A percentile compares a stretch with the other conserved stretches of the same genome.
Evolutionary conservation across 2,888 invertebrate genomes (phyloP).

Genomic region (Dasypogon diadema): DNA sequence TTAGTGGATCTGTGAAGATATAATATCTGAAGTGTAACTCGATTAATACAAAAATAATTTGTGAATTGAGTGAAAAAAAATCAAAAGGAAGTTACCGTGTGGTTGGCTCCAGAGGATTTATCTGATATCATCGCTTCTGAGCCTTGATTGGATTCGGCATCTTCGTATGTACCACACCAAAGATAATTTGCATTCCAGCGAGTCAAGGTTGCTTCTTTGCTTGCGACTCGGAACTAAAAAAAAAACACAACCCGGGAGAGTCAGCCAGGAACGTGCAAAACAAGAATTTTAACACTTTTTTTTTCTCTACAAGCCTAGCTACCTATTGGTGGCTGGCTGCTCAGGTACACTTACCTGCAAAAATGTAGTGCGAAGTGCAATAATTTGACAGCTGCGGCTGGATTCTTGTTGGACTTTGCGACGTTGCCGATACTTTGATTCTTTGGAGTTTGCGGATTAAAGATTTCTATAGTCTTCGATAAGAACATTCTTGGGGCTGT

Average conservation of each 20-base stretch:
- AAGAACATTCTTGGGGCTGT: too few relatives aligned
- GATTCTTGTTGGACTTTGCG: constrained; percentile 26
- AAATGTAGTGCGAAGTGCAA: constrained; percentile 27
- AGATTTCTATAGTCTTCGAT: too few relatives aligned
- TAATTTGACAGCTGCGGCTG: constrained; percentile 34
- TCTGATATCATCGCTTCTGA: background rate
- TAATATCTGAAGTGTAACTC: constrained; percentile 5
- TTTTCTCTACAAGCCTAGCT: too few relatives aligned
- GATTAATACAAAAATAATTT: constrained; percentile 2
- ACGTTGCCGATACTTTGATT: background rate
- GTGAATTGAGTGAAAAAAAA: background rate
- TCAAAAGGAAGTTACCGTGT: background rate
- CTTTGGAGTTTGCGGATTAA: too few relatives aligned
- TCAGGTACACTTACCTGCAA: constrained; percentile 44
- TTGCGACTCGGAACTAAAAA: background rate
- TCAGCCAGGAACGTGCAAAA: too few relatives aligned
- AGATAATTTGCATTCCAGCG: constrained; percentile 35
- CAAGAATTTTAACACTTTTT: too few relatives aligned
- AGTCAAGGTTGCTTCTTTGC: constrained; percentile 36
- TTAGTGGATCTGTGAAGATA: background rate
- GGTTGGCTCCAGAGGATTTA: background rate
- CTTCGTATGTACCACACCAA: constrained; percentile 14
- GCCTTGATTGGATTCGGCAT: background rate
- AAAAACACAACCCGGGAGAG: background rate
- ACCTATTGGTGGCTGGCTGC: background rate